phyloP scores from a whole-genome alignment of 2,888 invertebrate genomes.

The Ischnura elegans region DNA sequence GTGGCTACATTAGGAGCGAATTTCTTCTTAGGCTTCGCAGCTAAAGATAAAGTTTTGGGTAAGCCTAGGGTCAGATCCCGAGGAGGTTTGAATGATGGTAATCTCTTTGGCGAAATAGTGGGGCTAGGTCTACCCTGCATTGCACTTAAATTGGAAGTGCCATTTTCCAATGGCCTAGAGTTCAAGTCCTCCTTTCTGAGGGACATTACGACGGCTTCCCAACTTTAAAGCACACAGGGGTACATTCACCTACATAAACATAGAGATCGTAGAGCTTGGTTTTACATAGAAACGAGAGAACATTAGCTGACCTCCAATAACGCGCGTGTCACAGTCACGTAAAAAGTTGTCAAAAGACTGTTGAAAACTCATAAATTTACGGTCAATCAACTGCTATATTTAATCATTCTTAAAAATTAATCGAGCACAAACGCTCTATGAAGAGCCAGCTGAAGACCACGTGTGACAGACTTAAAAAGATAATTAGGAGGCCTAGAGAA shows the following conservation, averaged over 20 bases:
- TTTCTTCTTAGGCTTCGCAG: conserved; percentile 29
- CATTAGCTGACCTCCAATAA: background rate
- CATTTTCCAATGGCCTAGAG: conserved; percentile 55
- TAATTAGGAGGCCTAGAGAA: background rate
- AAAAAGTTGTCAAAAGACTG: background rate
- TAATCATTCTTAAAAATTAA: background rate
- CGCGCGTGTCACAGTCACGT: background rate
- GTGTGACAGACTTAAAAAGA: background rate
- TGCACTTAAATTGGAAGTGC: conserved; percentile 23
- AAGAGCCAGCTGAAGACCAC: background rate
- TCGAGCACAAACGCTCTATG: background rate
- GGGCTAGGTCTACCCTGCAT: conserved; percentile 14
- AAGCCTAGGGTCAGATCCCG: conserved; percentile 51
- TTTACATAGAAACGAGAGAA: background rate
- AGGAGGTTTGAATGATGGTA: conserved; percentile 53
- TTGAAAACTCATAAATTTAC: background rate
- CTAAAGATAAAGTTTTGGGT: conserved; percentile 23
- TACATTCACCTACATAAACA: background rate
- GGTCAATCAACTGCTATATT: background rate
- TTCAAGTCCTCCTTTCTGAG: conserved; percentile 14
- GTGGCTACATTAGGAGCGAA: conserved; percentile 44
- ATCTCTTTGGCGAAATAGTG: conserved; percentile 45
- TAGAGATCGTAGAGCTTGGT: background rate
- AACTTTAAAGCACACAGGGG: background rate
- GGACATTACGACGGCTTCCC: conserved; percentile 25